Percentiles rank a stretch among this genome's conserved stretches.
phyloP scores from a whole-genome alignment of 2,113 vertebrate species.

The Donacobius atricapilla region DNA sequence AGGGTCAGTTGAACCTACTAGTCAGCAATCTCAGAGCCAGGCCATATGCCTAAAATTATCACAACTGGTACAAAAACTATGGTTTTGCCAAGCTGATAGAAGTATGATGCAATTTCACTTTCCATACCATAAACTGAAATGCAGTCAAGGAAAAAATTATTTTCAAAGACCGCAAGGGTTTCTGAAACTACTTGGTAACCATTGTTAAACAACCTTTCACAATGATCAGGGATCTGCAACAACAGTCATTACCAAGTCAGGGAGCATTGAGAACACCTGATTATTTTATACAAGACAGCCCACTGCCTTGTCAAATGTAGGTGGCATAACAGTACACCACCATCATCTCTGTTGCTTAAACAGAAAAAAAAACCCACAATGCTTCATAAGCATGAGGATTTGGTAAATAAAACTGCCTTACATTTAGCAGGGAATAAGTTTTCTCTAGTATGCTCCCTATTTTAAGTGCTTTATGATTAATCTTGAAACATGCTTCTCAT shows the following conservation, averaged over 20 bases:
- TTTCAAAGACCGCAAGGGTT: not conserved
- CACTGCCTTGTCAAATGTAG: not conserved
- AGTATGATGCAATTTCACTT: not conserved
- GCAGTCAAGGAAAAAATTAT: not conserved
- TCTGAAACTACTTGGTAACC: not conserved
- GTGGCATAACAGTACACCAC: not conserved
- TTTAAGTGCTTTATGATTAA: not conserved
- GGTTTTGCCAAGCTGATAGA: not conserved
- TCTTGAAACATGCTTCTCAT: not conserved
- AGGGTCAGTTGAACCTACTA: not conserved
- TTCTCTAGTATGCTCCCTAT: not conserved
- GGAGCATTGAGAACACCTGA: not conserved
- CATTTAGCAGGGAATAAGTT: not conserved
- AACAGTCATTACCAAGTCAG: not conserved
- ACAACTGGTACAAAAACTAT: accelerated
- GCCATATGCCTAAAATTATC: not conserved
- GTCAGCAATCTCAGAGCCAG: not conserved
- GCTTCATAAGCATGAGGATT: not conserved
- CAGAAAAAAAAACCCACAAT: not conserved
- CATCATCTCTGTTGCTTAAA: not conserved
- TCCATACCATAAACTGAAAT: not conserved
- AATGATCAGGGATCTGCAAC: not conserved
- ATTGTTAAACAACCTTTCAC: not conserved
- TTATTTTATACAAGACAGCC: not conserved
- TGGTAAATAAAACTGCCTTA: not conserved